Percentiles rank a stretch among this genome's conserved stretches.
These are phyloP conservation scores for Cotesia congregata DNA, from an alignment of 2,888 invertebrate species.

Conservation along the genomic window DNA sequence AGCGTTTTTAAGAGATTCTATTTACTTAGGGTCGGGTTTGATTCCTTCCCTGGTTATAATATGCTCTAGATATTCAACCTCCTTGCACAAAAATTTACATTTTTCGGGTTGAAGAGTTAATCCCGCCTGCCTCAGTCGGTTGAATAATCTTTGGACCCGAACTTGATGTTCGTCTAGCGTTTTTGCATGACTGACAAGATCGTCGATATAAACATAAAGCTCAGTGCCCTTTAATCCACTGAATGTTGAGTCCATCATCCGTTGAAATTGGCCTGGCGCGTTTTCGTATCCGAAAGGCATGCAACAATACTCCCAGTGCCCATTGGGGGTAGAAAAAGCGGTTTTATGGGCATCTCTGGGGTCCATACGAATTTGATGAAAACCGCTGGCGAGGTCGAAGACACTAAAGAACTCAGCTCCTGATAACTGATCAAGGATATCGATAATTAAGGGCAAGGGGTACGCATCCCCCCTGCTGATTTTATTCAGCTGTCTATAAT, in stretches of 20 bases:
- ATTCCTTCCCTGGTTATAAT: background rate
- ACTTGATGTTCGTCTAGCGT: background rate
- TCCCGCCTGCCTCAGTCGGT: background rate
- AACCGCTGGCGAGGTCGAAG: conserved; percentile 1
- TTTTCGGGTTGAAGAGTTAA: background rate
- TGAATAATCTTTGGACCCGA: background rate
- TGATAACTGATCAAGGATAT: background rate
- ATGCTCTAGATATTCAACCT: background rate
- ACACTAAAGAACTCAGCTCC: background rate
- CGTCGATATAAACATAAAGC: background rate
- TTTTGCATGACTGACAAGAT: background rate
- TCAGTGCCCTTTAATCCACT: background rate
- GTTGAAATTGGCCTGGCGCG: background rate
- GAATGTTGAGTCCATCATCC: background rate
- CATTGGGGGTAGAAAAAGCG: background rate
- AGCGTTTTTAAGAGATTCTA: background rate
- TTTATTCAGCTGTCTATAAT: too few species aligned
- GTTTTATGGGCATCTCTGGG: background rate
- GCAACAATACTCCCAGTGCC: background rate
- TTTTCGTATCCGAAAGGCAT: background rate
- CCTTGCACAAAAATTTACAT: background rate
- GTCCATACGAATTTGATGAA: background rate
- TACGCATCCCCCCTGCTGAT: too few species aligned
- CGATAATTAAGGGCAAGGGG: too few species aligned
- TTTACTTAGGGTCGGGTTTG: background rate